A percentile compares a stretch with the other conserved stretches of the same genome.
Evolutionary conservation across 2,797 vertebrate species (phyloP).

Genomic region (Oreochromis grahami): DNA sequence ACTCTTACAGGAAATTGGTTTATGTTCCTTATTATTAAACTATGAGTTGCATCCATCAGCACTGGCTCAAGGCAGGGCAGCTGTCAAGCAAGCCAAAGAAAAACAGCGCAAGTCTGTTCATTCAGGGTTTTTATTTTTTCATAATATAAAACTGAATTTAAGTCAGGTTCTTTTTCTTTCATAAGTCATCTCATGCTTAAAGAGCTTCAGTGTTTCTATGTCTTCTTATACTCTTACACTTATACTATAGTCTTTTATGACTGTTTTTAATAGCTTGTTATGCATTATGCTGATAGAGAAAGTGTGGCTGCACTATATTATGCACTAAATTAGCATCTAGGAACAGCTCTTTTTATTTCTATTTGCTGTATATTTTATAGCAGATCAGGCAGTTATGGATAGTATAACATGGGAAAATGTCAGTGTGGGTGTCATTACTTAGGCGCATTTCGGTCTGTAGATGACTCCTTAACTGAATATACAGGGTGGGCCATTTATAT

Average conservation of each 20-base stretch:
- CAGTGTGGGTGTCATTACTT: neutral
- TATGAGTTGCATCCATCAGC: neutral
- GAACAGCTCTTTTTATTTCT: neutral
- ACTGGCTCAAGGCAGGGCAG: neutral
- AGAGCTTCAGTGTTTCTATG: neutral
- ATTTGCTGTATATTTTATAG: neutral
- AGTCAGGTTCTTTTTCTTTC: neutral
- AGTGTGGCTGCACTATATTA: too few species aligned
- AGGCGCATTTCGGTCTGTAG: neutral
- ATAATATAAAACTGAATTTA: neutral
- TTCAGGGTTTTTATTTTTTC: neutral
- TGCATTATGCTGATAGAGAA: neutral
- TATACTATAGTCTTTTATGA: conserved; percentile 12
- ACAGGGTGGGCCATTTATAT: too few species aligned
- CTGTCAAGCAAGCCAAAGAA: neutral
- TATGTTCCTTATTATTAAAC: neutral
- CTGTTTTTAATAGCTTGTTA: conserved; percentile 10
- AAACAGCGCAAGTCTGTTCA: neutral
- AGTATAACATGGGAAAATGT: neutral
- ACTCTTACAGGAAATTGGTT: neutral
- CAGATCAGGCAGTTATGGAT: neutral
- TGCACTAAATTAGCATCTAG: neutral
- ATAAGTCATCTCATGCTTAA: neutral
- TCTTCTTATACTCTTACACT: neutral
- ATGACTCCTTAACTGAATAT: accelerated